A percentile compares a stretch with the other conserved stretches of the same genome.
phyloP scores from a whole-genome alignment of 2,888 invertebrate species.

The Cylloceria caligata region DNA sequence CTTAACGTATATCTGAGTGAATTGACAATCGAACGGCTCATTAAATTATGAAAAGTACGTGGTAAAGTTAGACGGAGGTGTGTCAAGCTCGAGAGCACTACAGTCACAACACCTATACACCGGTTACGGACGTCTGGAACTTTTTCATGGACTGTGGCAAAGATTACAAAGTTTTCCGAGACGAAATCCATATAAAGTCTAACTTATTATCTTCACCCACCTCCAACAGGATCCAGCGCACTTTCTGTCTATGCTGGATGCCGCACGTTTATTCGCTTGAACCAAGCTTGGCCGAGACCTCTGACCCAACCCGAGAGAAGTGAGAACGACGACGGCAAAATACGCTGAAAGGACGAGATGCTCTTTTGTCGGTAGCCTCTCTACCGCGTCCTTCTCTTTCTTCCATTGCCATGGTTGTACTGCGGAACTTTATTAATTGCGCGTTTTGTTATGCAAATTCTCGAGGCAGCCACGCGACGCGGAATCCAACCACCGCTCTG shows the following conservation, averaged over 20 bases:
- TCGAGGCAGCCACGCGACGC: conserved; percentile 69
- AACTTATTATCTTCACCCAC: conserved; percentile 79
- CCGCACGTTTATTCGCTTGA: conserved; percentile 16
- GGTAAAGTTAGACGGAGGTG: neutral
- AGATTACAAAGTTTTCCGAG: conserved; percentile 78
- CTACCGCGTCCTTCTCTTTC: conserved; percentile 41
- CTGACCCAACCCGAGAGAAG: conserved; percentile 39
- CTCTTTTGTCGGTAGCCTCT: conserved; percentile 80
- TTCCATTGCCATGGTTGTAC: conserved; percentile 68
- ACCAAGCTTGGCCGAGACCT: conserved; percentile 25
- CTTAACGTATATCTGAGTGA: too few relatives aligned
- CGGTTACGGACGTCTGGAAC: conserved; percentile 6
- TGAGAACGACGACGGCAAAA: conserved; percentile 60
- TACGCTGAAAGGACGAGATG: conserved; percentile 81
- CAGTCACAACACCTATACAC: neutral
- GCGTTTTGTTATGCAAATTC: conserved; percentile 84
- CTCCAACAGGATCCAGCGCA: neutral
- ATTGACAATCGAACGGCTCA: too few relatives aligned
- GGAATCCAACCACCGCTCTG: conserved; percentile 34
- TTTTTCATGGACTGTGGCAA: conserved; percentile 59
- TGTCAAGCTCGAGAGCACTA: neutral
- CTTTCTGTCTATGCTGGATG: conserved; percentile 1
- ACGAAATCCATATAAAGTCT: conserved; percentile 79
- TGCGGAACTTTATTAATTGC: conserved; percentile 83
- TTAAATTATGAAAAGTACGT: neutral